Evolutionary conservation across 2,797 vertebrate species (phyloP).

Genomic region (Garrulus glandarius): DNA sequence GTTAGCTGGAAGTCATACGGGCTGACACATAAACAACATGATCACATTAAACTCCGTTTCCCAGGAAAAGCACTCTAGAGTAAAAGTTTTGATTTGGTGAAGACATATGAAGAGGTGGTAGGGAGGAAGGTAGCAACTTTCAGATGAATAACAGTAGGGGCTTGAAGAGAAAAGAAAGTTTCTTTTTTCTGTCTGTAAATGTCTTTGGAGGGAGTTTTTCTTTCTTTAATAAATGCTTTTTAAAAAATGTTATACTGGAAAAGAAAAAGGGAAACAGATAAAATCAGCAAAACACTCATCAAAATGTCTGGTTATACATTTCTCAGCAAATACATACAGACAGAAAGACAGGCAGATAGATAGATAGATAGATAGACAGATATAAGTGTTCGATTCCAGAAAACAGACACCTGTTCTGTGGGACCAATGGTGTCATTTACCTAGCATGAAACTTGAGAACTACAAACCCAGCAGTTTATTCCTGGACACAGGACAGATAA

Average conservation of each 20-base stretch:
- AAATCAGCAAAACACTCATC: not conserved
- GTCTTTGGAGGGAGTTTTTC: not conserved
- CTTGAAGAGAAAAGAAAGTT: not conserved
- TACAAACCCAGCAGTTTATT: not conserved
- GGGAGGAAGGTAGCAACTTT: not conserved
- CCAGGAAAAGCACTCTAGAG: not conserved
- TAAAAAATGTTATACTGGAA: not conserved
- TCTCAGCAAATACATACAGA: not conserved
- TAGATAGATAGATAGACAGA: not conserved
- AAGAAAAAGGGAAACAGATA: not conserved
- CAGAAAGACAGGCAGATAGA: not conserved
- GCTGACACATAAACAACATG: constrained; percentile 33
- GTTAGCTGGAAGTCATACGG: not conserved
- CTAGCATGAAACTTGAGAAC: not conserved
- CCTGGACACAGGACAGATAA: not conserved
- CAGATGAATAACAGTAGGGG: not conserved
- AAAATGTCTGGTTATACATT: not conserved
- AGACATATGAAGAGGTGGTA: not conserved
- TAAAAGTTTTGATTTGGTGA: constrained; percentile 25
- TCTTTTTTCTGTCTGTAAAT: not conserved
- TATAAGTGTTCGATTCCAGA: not conserved
- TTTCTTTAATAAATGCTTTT: not conserved
- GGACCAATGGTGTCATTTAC: not conserved
- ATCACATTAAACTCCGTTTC: not conserved
- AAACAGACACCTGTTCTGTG: not conserved